Evolutionary conservation across 1,140 invertebrate genomes (phyloP), one percentile per base, ranked within the genome.

Genomic region (Yoshiicerus persimilis): DNA sequence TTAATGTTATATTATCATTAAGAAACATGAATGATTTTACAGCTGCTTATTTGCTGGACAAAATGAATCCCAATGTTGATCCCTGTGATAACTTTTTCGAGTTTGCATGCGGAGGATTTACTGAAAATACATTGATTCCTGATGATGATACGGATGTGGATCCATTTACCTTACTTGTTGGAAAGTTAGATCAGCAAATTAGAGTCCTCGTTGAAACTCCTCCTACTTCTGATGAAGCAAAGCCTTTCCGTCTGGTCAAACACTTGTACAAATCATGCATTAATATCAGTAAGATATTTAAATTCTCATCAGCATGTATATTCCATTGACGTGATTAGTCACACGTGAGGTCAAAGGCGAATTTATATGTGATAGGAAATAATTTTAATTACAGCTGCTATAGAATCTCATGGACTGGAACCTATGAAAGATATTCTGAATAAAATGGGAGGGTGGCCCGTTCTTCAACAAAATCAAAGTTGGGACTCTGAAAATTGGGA

Each of bases 51-150:
- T 93, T 97, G 3, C 92, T 97, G 0, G 92, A 94, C 20, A 96
- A 96, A 90, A 95, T 97, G 94, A 95, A 97, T 90, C 91, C 93
- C 1, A 93, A 93, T 13, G 94, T 96, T 0, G 95, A 98, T 91
- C 97, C 97, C 0, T 99, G 98, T 91, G 95, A 97, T 87, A 96
- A 98, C 92, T 99, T 98, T 92, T 98, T 98, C 92, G 92, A 95
- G 89, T 97, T 96, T 90, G 94, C 96, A 0, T 97, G 96, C 91
- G 96, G 96, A 5, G 94, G 94, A 4, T 97, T 96, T 92, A 92
- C 96, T 6, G 94, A 95, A 87, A 94, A 94, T 47, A 95, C 95
- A 1, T 93, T 94, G 20, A 96, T 97, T 62, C 96, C 96, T 0
- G 96, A 96, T 88, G 96, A 97, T 91, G 96, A 96, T 92, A 95